Evolutionary conservation across 2,797 vertebrate genomes (phyloP).

Genomic region (Ctenopoma kingsleyae): DNA sequence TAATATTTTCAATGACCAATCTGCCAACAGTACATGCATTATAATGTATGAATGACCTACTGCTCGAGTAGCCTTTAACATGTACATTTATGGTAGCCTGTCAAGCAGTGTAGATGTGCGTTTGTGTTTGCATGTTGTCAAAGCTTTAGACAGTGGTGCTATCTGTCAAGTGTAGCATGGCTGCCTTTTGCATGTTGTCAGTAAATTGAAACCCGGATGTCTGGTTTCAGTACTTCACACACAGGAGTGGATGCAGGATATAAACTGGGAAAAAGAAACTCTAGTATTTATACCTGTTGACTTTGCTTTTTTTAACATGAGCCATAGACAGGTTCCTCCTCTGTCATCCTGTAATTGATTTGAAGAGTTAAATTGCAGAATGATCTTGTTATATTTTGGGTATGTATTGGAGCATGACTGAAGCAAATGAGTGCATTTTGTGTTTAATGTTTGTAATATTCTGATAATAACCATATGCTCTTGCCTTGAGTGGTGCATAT

Average conservation of each 20-base stretch:
- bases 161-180: constrained; percentile 55
- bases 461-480: constrained; percentile 75
- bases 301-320: constrained; percentile 40
- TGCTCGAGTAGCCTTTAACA: constrained; percentile 21
- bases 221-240: constrained; percentile 26
- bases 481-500: constrained; percentile 68
- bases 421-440: constrained; percentile 75
- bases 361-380: constrained; percentile 54
- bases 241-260: constrained; percentile 1
- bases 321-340: constrained; percentile 20
- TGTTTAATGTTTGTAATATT: constrained; percentile 79
- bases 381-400: constrained; percentile 60
- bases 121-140: constrained; percentile 14
- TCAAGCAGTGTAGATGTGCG: constrained; percentile 10
- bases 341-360: constrained; percentile 59
- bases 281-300: constrained; percentile 44
- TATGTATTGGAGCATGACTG: constrained; percentile 57
- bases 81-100: constrained; percentile 34
- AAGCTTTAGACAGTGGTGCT: constrained; percentile 47
- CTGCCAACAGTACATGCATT: constrained; percentile 55
- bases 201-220: constrained; percentile 33
- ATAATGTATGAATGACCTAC: constrained; percentile 45
- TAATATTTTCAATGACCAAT: constrained; percentile 75
- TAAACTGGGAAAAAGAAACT: constrained; percentile 23
- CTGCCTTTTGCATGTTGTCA: constrained; percentile 19